These are phyloP conservation scores for Macrocentrus cingulum DNA, from an alignment of 1,140 invertebrate genomes.

Conservation along the genomic window DNA sequence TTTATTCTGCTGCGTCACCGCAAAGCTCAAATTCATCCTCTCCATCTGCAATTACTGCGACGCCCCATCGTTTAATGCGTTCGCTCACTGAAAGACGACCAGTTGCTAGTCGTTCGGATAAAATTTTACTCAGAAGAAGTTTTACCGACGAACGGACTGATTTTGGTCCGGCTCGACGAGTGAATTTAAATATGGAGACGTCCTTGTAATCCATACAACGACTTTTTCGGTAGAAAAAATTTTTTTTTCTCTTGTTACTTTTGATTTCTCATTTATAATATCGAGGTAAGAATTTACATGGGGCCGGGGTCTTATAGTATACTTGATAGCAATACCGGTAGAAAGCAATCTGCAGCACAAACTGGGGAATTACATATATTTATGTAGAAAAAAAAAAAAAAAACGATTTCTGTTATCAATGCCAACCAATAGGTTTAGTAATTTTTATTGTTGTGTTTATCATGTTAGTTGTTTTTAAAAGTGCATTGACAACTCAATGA, in stretches of 20 bases:
- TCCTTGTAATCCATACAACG: slow-evolving; percentile 42
- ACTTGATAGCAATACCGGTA: too few species aligned
- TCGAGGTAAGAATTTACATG: neutral
- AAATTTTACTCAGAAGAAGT: slow-evolving; percentile 18
- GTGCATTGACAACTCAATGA: slow-evolving; percentile 4
- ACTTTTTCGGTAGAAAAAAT: neutral
- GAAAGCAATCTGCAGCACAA: too few species aligned
- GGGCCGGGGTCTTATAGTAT: too few species aligned
- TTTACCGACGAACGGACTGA: slow-evolving; percentile 22
- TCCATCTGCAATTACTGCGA: neutral
- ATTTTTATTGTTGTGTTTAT: neutral
- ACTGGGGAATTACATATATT: too few species aligned
- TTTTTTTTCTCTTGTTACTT: neutral
- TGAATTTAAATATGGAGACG: slow-evolving; percentile 54
- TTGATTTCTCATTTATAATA: neutral
- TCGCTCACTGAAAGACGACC: slow-evolving; percentile 45
- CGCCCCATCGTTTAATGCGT: slow-evolving; percentile 33
- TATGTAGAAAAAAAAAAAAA: too few species aligned
- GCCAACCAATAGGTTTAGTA: too few species aligned
- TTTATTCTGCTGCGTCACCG: slow-evolving; percentile 7
- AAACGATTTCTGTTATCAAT: too few species aligned
- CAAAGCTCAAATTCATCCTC: slow-evolving; percentile 2
- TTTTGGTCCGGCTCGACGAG: slow-evolving; percentile 33
- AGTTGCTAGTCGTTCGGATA: slow-evolving; percentile 24
- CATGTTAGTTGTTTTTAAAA: neutral